Base-by-base conservation (phyloP, 2,797 vertebrate species). In the Hyperoplus lanceolatus region DNA sequence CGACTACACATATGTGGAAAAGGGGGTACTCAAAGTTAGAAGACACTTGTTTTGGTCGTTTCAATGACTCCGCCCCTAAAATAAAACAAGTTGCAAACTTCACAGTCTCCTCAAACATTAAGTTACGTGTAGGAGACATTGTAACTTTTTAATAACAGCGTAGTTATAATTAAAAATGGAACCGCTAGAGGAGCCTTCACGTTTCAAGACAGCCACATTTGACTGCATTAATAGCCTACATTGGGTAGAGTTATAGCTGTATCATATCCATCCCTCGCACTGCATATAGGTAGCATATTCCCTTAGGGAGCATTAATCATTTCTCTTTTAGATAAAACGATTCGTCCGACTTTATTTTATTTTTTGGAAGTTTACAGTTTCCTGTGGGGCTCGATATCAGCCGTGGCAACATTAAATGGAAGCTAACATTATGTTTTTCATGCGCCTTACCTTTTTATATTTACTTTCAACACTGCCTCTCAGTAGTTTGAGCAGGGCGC, bases 361-460 rank as follows among this genome's bases (percentile, higher is more conserved):
- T 9, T 7, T 7, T 15, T 2, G 15, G 7, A 13, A 12, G 0
- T 0, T n/a, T 2, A 2, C 1, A 5, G 10, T 18, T 41, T 18
- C 4, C 2, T 39, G 0, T 15, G 5, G 4, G 48, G 49, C 1
- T 50, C 60, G 39, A 39, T 12, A 46, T n/a, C 2, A 11, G 10
- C 1, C 36, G 9, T 3, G 1, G 14, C 1, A 2, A 16, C 7
- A 8, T 3, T 57, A 0, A 45, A 1, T 2, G 0, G 2, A 13
- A 1, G 1, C 38, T 3, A 5, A 49, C 11, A 8, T 8, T 0
- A 5, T 36, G 7, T 16, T 18, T 49, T 21, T 15, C 6, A 21
- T 8, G 2, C 0, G 5, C 1, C 60, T 86, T 85, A 89, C 89
- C 88, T 84, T 50, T 3, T 57, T 6, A 8, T 2, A 5, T 9